Evolutionary conservation across 1,140 invertebrate genomes (phyloP).

Genomic region (Scaptomyza hsui): DNA sequence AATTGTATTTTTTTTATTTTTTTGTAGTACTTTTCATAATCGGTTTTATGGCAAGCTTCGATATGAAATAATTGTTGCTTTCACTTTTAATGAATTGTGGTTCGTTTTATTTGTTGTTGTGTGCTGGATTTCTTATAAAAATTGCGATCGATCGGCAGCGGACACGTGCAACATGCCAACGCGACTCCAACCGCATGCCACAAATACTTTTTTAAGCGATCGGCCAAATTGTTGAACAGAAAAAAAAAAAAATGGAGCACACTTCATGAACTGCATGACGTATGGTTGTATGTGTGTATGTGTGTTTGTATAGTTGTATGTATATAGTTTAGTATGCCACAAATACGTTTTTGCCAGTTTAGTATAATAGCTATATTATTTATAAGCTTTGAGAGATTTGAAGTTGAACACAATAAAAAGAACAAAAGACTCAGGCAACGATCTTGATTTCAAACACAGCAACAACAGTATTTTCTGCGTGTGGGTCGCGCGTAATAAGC

Average conservation of each 20-base stretch:
- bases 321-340: slow-evolving; percentile 62
- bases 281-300: slow-evolving; percentile 5
- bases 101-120: slow-evolving; percentile 12
- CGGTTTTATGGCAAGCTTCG: slow-evolving; percentile 65
- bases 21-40: slow-evolving; percentile 70
- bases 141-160: slow-evolving; percentile 59
- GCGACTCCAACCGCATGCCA: slow-evolving; percentile 54
- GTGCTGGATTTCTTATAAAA: slow-evolving; percentile 54
- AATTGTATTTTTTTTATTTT: slow-evolving; percentile 42
- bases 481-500: slow-evolving; percentile 26
- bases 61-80: slow-evolving; percentile 81
- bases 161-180: slow-evolving; percentile 77
- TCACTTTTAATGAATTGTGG: slow-evolving; percentile 79
- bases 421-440: slow-evolving; percentile 49
- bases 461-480: neutral
- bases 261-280: slow-evolving; percentile 24
- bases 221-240: slow-evolving; percentile 32
- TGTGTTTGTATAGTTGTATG: neutral
- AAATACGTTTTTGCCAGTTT: neutral
- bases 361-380: slow-evolving; percentile 13
- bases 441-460: slow-evolving; percentile 46
- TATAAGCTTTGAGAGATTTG: slow-evolving; percentile 15
- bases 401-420: slow-evolving; percentile 37
- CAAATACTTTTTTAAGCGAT: slow-evolving; percentile 59
- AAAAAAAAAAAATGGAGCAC: slow-evolving; percentile 40